Conservation (phyloP, 2,797 vertebrate genomes). For the Champsocephalus gunnari region DNA sequence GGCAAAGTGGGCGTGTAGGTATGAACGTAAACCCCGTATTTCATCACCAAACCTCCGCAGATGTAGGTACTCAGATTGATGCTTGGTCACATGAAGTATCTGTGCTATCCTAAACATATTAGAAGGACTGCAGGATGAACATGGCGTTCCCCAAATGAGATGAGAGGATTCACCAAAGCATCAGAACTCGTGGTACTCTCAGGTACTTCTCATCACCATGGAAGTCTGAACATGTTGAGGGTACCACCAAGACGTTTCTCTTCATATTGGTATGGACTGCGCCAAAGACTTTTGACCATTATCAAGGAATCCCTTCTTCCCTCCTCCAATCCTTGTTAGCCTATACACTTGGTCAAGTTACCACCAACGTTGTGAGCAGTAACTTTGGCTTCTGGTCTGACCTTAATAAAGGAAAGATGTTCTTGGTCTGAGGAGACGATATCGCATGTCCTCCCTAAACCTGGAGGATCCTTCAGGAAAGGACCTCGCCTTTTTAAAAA, state of each 20-base stretch:
- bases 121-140: not conserved
- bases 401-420: no score
- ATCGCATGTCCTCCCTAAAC: no score
- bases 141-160: not conserved
- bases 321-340: not conserved
- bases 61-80: not conserved
- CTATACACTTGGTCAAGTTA: not conserved
- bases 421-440: no score
- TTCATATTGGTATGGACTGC: not conserved
- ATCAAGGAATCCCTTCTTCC: not conserved
- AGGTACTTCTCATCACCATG: not conserved
- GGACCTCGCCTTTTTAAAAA: no score
- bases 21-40: not conserved
- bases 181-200: not conserved
- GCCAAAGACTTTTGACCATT: no score
- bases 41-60: not conserved
- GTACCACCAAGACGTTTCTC: not conserved
- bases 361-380: no score
- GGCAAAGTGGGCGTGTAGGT: conserved; percentile 10
- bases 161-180: not conserved
- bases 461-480: no score
- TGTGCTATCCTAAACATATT: not conserved
- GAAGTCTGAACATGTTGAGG: not conserved
- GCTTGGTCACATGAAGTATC: not conserved
- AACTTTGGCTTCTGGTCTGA: no score